Conservation (phyloP, 2,888 invertebrate species). For the Habrosyne pyritoides region DNA sequence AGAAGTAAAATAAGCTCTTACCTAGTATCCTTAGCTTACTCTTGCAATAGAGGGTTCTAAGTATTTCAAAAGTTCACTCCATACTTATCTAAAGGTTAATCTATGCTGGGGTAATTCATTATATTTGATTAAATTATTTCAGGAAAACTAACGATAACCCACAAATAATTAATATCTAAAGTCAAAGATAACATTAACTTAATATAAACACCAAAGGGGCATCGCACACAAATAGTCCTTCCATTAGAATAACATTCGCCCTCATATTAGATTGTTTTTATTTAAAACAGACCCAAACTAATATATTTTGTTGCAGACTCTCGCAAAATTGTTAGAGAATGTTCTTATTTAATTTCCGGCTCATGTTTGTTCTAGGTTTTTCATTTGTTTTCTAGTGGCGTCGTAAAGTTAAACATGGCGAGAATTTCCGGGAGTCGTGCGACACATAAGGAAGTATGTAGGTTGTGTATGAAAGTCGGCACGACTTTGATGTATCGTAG, state of each 20-base stretch:
- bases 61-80: not conserved
- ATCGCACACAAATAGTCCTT: slow-evolving; percentile 8
- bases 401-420: slow-evolving; percentile 33
- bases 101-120: not conserved
- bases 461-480: slow-evolving; percentile 55
- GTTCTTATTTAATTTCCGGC: slow-evolving; percentile 56
- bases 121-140: not conserved
- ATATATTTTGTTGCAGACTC: slow-evolving; percentile 14
- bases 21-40: too few species aligned
- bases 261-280: slow-evolving; percentile 7
- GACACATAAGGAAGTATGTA: slow-evolving; percentile 47
- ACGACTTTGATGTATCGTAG: slow-evolving; percentile 71
- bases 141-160: slow-evolving; percentile 2
- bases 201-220: slow-evolving; percentile 19
- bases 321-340: slow-evolving; percentile 19
- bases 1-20: not conserved
- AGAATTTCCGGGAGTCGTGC: slow-evolving; percentile 41
- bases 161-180: slow-evolving; percentile 21
- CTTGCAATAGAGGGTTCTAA: too few species aligned
- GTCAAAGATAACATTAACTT: slow-evolving; percentile 32
- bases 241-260: slow-evolving; percentile 5
- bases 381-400: slow-evolving; percentile 36
- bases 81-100: not conserved
- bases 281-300: slow-evolving; percentile 8
- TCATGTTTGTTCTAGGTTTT: slow-evolving; percentile 46